Evolutionary conservation across 2,888 invertebrate species (phyloP).

Genomic region (Pilophorus perplexus): DNA sequence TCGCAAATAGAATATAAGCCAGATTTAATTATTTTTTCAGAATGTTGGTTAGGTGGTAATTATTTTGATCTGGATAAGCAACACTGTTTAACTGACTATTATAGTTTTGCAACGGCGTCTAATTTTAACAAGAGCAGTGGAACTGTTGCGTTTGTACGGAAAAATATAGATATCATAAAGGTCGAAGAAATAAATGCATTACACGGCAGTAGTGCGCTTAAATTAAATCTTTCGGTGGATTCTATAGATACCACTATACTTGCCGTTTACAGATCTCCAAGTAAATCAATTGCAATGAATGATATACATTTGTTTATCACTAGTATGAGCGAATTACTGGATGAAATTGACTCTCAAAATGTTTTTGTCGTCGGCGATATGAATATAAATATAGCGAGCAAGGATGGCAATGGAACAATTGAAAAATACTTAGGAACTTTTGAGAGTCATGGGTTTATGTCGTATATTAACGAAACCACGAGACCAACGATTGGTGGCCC

Average conservation of each 20-base stretch:
- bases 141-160: not conserved
- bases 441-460: not conserved
- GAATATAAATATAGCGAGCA: not conserved
- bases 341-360: not conserved
- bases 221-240: not conserved
- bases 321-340: not conserved
- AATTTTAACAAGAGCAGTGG: not conserved
- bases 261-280: not conserved
- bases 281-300: not conserved
- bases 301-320: not conserved
- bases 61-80: not conserved
- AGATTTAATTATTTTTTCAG: not conserved
- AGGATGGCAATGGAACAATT: too few species aligned
- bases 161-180: not conserved
- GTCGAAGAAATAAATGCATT: not conserved
- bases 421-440: not conserved
- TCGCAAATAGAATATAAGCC: not conserved
- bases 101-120: not conserved
- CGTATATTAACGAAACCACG: not conserved
- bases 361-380: constrained; percentile 3
- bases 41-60: not conserved
- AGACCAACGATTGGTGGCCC: too few species aligned
- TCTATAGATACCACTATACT: not conserved
- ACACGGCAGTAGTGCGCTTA: not conserved
- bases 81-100: not conserved